Conservation (phyloP, 2,888 invertebrate genomes). For the Chelonus formosanus region DNA sequence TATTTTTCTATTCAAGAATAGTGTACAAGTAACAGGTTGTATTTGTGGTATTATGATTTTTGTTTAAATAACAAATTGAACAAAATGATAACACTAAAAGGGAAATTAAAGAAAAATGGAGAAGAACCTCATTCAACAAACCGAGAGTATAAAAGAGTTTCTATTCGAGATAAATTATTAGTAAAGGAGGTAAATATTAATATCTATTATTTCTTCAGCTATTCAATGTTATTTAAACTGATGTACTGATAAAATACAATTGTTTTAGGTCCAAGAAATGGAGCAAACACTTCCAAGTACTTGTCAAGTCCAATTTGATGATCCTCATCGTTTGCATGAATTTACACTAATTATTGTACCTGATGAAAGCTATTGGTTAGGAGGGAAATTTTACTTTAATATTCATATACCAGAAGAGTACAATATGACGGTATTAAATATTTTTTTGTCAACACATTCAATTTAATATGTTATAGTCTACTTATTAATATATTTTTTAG, state of each 20-base stretch:
- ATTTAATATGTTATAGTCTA: conserved; percentile 58
- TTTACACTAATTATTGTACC: conserved; percentile 82
- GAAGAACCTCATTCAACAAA: conserved; percentile 59
- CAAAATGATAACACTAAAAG: conserved; percentile 77
- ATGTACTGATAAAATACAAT: too few species aligned
- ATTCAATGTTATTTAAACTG: background rate
- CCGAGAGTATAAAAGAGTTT: conserved; percentile 69
- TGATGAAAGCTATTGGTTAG: conserved; percentile 89
- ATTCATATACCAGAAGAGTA: conserved; percentile 92
- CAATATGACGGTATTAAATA: conserved; percentile 86
- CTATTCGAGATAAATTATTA: conserved; percentile 80
- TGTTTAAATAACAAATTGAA: background rate
- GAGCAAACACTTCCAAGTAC: conserved; percentile 83
- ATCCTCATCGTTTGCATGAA: conserved; percentile 83
- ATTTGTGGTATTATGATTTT: too few species aligned
- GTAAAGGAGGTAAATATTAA: conserved; percentile 75
- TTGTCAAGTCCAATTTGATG: conserved; percentile 82
- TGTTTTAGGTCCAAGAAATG: conserved; percentile 77
- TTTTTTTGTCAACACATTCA: too few species aligned
- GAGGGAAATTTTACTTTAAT: conserved; percentile 86
- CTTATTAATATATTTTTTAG: conserved; percentile 67
- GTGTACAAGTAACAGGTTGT: too few species aligned
- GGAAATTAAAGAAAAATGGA: conserved; percentile 75
- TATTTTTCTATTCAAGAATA: too few species aligned
- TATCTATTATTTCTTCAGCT: conserved; percentile 9